Evolutionary conservation across 2,888 invertebrate species (phyloP).

Genomic region (Apotomis turbidana): DNA sequence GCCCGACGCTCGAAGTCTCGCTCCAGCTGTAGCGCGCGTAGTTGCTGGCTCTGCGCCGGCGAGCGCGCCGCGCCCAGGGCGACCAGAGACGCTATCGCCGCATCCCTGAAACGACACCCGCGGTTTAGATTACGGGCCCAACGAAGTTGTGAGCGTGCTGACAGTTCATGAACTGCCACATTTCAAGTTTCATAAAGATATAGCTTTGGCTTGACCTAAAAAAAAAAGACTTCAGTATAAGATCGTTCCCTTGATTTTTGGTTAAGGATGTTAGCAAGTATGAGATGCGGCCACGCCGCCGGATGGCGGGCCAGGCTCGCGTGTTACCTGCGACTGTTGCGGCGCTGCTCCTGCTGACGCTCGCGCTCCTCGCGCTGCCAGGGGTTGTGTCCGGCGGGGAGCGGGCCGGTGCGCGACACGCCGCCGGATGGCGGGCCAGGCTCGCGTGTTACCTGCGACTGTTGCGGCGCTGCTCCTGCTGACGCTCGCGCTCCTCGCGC

Average conservation of each 20-base stretch:
- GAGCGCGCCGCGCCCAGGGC: constrained; percentile 85
- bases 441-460: constrained; percentile 15
- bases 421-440: constrained; percentile 28
- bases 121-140: no score
- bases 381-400: constrained; percentile 86
- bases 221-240: no score
- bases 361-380: constrained; percentile 98
- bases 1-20: constrained; percentile 96
- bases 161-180: no score
- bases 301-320: no score
- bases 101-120: constrained; percentile 86
- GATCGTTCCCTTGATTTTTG: no score
- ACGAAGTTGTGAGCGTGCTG: no score
- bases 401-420: neutral
- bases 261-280: no score
- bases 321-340: constrained; percentile 44
- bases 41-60: constrained; percentile 93
- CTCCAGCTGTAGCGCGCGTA: constrained; percentile 95
- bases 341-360: constrained; percentile 81
- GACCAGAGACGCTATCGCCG: constrained; percentile 92
- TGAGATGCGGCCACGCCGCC: no score
- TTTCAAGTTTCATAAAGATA: no score
- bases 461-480: constrained; percentile 66
- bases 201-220: no score
- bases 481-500: constrained; percentile 94